phyloP scores from a whole-genome alignment of 2,888 invertebrate species.

The Amphipyra tragopoginis region DNA sequence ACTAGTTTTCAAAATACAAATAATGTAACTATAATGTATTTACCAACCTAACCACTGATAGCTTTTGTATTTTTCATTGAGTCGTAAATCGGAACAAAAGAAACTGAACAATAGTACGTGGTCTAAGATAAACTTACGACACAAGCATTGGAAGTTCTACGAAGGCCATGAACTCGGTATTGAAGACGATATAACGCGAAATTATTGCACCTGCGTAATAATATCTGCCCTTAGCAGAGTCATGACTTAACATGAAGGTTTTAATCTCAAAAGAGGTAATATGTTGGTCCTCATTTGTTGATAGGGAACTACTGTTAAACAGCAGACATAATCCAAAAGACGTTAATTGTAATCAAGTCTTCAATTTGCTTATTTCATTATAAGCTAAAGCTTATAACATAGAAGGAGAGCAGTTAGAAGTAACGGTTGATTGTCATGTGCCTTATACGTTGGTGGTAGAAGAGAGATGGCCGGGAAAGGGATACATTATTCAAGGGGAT shows the following conservation, averaged over 20 bases:
- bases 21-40: background rate
- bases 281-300: background rate
- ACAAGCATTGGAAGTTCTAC: slow-evolving; percentile 44
- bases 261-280: background rate
- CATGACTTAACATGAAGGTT: too few species aligned
- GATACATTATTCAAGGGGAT: slow-evolving; percentile 88
- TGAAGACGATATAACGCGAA: slow-evolving; percentile 60
- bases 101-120: slow-evolving; percentile 54
- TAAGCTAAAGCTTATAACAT: slow-evolving; percentile 62
- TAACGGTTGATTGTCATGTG: slow-evolving; percentile 84
- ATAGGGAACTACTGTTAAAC: slow-evolving; percentile 1
- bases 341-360: slow-evolving; percentile 49
- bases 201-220: slow-evolving; percentile 56
- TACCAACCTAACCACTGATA: background rate
- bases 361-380: slow-evolving; percentile 60
- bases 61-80: slow-evolving; percentile 30
- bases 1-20: background rate
- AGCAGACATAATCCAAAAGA: slow-evolving; percentile 38
- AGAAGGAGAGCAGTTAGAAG: slow-evolving; percentile 79
- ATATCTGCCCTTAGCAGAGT: too few species aligned
- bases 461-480: slow-evolving; percentile 82
- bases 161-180: slow-evolving; percentile 70
- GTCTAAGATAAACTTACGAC: slow-evolving; percentile 30
- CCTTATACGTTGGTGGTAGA: slow-evolving; percentile 83
- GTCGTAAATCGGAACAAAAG: slow-evolving; percentile 61